These are phyloP conservation scores for Pitangus sulphuratus DNA, from an alignment of 2,797 vertebrate genomes.

Conservation along the genomic window DNA sequence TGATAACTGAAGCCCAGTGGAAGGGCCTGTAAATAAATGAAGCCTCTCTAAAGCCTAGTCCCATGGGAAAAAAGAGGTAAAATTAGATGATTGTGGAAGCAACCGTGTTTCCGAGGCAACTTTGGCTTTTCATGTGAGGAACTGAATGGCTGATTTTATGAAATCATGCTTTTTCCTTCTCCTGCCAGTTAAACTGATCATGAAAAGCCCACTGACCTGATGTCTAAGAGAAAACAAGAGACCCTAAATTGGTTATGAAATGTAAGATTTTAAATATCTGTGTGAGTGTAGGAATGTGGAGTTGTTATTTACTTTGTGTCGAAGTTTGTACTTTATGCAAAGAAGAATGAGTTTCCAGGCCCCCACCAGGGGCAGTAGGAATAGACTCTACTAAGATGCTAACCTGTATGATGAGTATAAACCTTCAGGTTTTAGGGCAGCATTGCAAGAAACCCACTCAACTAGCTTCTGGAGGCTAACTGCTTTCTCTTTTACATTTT, in stretches of 20 bases:
- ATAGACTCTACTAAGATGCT: not conserved
- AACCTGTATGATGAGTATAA: not conserved
- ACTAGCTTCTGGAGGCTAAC: not conserved
- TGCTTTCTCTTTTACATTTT: not conserved
- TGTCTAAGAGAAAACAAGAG: not conserved
- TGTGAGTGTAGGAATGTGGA: not conserved
- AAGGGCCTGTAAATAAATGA: conserved; percentile 80
- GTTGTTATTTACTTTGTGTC: not conserved
- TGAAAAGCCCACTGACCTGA: conserved; percentile 47
- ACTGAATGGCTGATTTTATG: conserved; percentile 68
- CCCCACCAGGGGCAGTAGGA: not conserved
- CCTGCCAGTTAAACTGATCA: conserved; percentile 56
- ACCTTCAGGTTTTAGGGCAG: not conserved
- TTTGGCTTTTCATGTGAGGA: conserved; percentile 72
- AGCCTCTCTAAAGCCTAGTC: conserved; percentile 71
- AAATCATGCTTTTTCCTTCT: conserved; percentile 58
- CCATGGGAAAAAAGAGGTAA: conserved; percentile 71
- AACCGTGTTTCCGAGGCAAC: conserved; percentile 75
- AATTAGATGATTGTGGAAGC: conserved; percentile 73
- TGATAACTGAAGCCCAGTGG: conserved; percentile 74
- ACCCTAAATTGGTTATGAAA: not conserved
- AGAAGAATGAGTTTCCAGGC: not conserved
- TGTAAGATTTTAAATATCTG: not conserved
- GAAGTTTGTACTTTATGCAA: not conserved
- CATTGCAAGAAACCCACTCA: not conserved